A percentile compares a stretch with the other conserved stretches of the same genome.
phyloP scores from a whole-genome alignment of 2,888 invertebrate species.

The Molorchus minor region DNA sequence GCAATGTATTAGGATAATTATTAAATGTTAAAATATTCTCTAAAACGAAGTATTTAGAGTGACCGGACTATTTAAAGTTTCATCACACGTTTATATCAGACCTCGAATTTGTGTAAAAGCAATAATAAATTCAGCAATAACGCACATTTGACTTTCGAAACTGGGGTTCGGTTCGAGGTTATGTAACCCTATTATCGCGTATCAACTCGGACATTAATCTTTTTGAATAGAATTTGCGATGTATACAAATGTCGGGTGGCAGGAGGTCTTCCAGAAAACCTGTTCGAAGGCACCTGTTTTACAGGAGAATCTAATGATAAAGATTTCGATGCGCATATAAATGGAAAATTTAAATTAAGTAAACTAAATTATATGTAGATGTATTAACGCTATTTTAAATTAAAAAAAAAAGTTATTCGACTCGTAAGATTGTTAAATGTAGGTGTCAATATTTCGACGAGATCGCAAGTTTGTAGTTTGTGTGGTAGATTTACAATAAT shows the following conservation, averaged over 20 bases:
- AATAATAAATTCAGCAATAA: constrained; percentile 26
- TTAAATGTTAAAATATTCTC: too few relatives aligned
- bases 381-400: too few relatives aligned
- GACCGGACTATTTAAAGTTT: too few relatives aligned
- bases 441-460: too few relatives aligned
- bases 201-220: constrained; percentile 24
- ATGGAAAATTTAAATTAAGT: background rate
- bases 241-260: constrained; percentile 26
- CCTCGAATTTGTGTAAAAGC: constrained; percentile 7
- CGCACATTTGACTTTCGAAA: constrained; percentile 30
- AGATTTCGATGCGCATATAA: constrained; percentile 12
- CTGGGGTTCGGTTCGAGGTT: constrained; percentile 14
- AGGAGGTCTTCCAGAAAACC: constrained; percentile 27
- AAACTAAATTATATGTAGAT: too few relatives aligned
- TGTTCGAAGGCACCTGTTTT: constrained; percentile 21
- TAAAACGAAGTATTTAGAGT: too few relatives aligned
- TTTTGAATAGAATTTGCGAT: constrained; percentile 20
- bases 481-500: too few relatives aligned
- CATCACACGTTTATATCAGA: background rate
- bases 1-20: too few relatives aligned
- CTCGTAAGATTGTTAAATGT: too few relatives aligned
- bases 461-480: too few relatives aligned
- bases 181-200: constrained; percentile 25
- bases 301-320: constrained; percentile 22
- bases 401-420: too few relatives aligned